Percentiles rank a stretch among this genome's conserved stretches.
phyloP scores from a whole-genome alignment of 2,113 vertebrate species.

The Muscicapa adusta region DNA sequence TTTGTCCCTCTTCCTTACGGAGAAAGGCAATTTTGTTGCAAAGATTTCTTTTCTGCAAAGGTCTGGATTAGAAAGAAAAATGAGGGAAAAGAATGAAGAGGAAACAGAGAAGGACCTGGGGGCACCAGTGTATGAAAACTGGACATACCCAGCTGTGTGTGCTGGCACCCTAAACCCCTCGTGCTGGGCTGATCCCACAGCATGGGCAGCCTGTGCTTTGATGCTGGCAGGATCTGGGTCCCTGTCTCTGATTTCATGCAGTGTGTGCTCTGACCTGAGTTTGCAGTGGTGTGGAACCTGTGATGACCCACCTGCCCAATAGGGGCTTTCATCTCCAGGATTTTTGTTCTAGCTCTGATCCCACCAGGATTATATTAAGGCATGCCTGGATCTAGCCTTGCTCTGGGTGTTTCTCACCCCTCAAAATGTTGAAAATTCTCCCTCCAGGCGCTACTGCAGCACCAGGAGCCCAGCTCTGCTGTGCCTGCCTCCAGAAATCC shows the following conservation, averaged over 20 bases:
- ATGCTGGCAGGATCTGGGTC: background rate
- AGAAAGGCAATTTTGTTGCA: background rate
- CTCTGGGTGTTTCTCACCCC: background rate
- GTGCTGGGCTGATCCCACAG: background rate
- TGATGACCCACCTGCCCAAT: background rate
- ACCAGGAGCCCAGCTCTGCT: background rate
- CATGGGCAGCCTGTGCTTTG: background rate
- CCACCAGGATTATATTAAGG: background rate
- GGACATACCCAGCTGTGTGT: background rate
- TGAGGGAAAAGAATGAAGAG: background rate
- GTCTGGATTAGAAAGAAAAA: background rate
- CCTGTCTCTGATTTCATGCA: background rate
- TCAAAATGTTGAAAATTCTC: background rate
- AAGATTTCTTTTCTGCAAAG: background rate
- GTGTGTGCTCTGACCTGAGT: background rate
- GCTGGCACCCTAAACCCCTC: background rate
- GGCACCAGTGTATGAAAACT: background rate
- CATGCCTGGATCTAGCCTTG: background rate
- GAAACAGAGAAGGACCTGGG: background rate
- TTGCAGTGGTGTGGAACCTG: background rate
- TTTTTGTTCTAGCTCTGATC: background rate
- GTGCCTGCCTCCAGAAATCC: background rate
- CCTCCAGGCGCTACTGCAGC: background rate
- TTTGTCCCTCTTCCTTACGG: background rate
- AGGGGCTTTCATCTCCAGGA: background rate